These are phyloP conservation scores for Strigamia transsilvanica DNA, from an alignment of 2,888 invertebrate species.

Conservation along the genomic window DNA sequence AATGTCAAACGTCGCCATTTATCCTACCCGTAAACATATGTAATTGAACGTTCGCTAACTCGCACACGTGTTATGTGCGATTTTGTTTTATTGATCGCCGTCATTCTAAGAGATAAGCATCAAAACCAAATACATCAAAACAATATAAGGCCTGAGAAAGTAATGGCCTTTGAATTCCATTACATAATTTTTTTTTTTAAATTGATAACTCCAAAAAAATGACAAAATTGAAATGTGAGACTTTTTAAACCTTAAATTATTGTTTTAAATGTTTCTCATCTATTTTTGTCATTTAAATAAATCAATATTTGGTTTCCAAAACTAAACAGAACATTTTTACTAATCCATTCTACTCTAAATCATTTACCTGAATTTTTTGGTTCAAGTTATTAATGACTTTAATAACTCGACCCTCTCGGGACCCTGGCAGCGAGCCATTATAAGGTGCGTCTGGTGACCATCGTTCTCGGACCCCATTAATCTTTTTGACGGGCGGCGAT, in stretches of 20 bases:
- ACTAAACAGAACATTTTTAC: background rate
- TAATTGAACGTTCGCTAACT: background rate
- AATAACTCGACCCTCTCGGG: constrained; percentile 78
- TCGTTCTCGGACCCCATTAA: constrained; percentile 48
- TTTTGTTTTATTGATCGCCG: background rate
- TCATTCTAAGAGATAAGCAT: background rate
- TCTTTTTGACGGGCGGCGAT: constrained; percentile 53
- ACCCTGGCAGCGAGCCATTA: constrained; percentile 72
- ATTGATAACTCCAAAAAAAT: no score
- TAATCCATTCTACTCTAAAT: background rate
- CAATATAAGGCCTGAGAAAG: background rate
- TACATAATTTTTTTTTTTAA: background rate
- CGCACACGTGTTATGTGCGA: background rate
- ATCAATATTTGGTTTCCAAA: background rate
- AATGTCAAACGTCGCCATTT: constrained; percentile 3
- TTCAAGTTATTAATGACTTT: constrained; percentile 93
- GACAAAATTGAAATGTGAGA: no score
- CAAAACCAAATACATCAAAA: background rate
- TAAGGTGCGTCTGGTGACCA: constrained; percentile 50
- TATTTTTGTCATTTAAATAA: background rate
- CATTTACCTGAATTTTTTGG: constrained; percentile 82
- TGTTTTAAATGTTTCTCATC: no score
- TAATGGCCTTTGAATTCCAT: constrained; percentile 22
- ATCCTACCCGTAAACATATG: background rate
- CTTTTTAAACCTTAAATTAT: no score